Evolutionary conservation across 1,140 invertebrate genomes (phyloP), one percentile per base, ranked within the genome.

Genomic region (Melanaphis sacchari): DNA sequence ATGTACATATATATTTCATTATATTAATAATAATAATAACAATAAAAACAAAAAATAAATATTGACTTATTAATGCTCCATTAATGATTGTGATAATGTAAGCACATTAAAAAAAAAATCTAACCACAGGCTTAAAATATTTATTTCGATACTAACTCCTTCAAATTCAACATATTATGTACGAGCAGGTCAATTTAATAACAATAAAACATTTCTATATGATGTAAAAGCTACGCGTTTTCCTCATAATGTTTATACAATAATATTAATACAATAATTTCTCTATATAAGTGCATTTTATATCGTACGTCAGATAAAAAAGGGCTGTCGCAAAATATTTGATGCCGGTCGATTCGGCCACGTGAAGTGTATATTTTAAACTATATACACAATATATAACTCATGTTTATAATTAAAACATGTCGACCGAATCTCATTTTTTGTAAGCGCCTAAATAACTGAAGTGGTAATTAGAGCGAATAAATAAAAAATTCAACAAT

Each of bases 401-500:
- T 66, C n/a, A 88, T 36, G 8, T 49, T 49, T 41, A 89, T 89
- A 54, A 89, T 91, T 43, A 91, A 91, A 91, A 76, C 59, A 36
- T 76, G 59, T 38, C 22, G 90, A 91, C 90, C 90, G 90, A 22
- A 49, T 82, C 43, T 49, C 43, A 76, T 66, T 82, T 91, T 91
- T 43, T 24, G 90, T 91, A 91, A 91, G 90, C 90, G 66, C 76
- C 76, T 91, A 91, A 36, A 82, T 43, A 36, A 91, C 90, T 91
- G 46, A 52, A 49, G 66, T 91, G 59, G 38, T 91, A 66, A 91
- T 82, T 81, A 91, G 41, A 91, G 90, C 90, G 41, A 91, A 82
- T 93, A 82, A 82, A 66, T 24, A 85, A 93, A 82, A 93, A 81
- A 93, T 9, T 93, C 49, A 85, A 93, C 91, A 93, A 93, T 49